These are phyloP conservation scores for Aramus guarauna DNA, from an alignment of 2,113 vertebrate genomes.

Conservation along the genomic window DNA sequence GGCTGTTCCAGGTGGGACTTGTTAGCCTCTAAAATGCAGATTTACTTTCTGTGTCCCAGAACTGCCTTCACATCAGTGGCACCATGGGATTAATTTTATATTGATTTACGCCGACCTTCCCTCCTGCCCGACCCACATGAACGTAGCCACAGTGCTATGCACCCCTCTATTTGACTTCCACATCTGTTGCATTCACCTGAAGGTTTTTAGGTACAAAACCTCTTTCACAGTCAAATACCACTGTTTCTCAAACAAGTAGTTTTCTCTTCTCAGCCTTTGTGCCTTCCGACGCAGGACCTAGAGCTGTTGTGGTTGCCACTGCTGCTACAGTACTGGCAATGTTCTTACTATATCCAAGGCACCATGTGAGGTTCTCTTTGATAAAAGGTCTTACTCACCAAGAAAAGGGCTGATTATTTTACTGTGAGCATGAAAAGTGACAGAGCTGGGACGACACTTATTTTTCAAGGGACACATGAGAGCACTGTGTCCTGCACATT, in stretches of 20 bases:
- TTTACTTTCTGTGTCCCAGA: background rate
- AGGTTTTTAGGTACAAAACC: background rate
- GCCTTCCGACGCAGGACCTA: background rate
- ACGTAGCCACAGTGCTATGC: accelerated
- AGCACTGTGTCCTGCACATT: accelerated
- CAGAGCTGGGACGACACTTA: background rate
- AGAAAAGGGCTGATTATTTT: background rate
- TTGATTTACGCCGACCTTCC: background rate
- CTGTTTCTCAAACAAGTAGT: background rate
- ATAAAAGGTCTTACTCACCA: background rate
- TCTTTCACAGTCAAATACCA: background rate
- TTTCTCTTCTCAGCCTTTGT: background rate
- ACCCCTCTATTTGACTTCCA: background rate
- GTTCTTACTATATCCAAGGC: background rate
- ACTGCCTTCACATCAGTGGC: background rate
- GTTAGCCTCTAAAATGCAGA: background rate
- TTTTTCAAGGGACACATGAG: background rate
- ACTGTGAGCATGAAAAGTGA: background rate
- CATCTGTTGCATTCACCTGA: background rate
- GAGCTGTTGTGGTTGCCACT: background rate
- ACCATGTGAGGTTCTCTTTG: background rate
- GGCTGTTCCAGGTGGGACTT: background rate
- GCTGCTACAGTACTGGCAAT: background rate
- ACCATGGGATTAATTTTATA: background rate
- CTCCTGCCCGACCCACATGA: background rate